These are phyloP conservation scores for Mimas tiliae DNA, from an alignment of 2,888 invertebrate species.

Conservation along the genomic window DNA sequence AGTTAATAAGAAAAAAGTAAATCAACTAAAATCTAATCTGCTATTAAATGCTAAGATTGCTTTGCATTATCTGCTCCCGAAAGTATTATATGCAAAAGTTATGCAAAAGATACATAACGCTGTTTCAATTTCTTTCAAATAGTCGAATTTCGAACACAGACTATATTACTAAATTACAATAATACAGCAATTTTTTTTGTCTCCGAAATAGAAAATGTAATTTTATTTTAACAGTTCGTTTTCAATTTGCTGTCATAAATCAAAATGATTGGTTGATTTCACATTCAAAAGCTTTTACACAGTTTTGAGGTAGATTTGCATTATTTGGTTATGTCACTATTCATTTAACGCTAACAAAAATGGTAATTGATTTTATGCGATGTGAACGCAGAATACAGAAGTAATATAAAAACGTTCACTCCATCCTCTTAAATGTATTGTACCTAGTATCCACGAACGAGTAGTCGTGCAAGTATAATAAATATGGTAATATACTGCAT, in stretches of 20 bases:
- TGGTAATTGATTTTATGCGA: background rate
- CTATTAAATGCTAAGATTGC: too few relatives aligned
- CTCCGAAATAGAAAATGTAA: background rate
- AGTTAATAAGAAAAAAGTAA: too few relatives aligned
- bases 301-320: background rate
- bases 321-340: slow-evolving; percentile 7
- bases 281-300: background rate
- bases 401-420: background rate
- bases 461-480: background rate
- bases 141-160: too few relatives aligned
- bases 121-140: too few relatives aligned
- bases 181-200: too few relatives aligned
- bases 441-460: background rate
- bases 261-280: background rate
- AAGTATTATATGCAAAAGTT: too few relatives aligned
- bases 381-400: background rate
- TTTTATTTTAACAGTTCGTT: background rate
- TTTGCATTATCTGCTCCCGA: too few relatives aligned
- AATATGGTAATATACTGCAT: background rate
- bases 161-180: too few relatives aligned
- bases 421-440: background rate
- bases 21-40: too few relatives aligned
- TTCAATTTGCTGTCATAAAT: background rate
- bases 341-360: background rate
- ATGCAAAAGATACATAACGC: too few relatives aligned